Evolutionary conservation across 2,113 vertebrate species (phyloP), one percentile per base, ranked within the genome.

Genomic region (Dendropsophus ebraccatus): DNA sequence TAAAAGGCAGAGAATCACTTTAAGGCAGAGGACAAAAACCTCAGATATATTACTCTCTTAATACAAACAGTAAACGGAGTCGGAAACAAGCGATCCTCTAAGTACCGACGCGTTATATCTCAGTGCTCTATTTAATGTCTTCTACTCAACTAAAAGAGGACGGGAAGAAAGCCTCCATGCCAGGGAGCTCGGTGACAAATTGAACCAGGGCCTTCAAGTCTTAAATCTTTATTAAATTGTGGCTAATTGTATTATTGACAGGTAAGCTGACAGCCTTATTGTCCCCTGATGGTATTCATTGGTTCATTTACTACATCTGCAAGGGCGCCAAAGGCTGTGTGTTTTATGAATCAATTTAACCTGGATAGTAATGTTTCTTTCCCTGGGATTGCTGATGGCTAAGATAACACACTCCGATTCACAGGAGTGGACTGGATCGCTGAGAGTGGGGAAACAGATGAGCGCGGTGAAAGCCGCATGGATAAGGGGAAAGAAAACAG

Each of bases 241-340:
- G 78, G 75, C 60, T 85, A 79, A 79, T 85, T 85, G 47, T 85
- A 54, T 85, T 85, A 85, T 79, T 85, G 75, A 85, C 84, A 70
- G 69, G 74, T 62, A 41, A 28, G 54, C 35, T 62, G 82, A 62
- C 82, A 84, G 70, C 47, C 75, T 69, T 70, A 50, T 83, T 79
- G 60, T 85, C 84, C 76, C 74, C 47, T 70, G 75, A 49, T 67
- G 74, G 74, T 69, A 25, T 70, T 54, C 84, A 79, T 79, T 69
- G 60, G 32, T 67, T 50, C 41, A 78, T 65, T 85, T 78, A 52
- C 73, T 85, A 49, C 56, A n/a, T 85, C 52, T 85, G 41, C 83
- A 69, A 47, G 41, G 67, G 19, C 32, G 83, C 83, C 74, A 50
- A 49, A 77, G 83, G 83, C 83, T 50, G 58, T 65, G 83, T 75